Evolutionary conservation across 2,113 vertebrate species (phyloP), one percentile per base, ranked within the genome.

Genomic region (Poeciliopsis prolifica): DNA sequence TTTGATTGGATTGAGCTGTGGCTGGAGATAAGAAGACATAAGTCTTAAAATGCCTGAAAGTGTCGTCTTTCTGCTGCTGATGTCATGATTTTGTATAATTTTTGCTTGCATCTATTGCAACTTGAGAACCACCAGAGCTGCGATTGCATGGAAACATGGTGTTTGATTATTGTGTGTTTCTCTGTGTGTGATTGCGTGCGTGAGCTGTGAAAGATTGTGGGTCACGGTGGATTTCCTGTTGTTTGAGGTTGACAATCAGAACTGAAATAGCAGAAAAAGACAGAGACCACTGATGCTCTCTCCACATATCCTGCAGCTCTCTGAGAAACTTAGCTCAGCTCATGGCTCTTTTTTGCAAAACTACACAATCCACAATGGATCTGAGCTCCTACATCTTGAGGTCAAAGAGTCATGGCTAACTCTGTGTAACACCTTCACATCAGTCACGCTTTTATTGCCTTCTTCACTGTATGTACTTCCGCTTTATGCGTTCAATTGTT

Each of bases 201-300:
- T 79, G 80, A 91, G 88, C 80, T 89, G 83, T 73, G 90, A 92
- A 91, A 93, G 86, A 79, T 91, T 92, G 91, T 74, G 88, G 90
- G 91, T 90, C 91, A 81, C 24, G 1, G 80, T 90, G 86, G 91
- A 93, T 92, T 93, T 93, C 93, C 91, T 93, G 92, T 93, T 92
- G 78, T 92, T 92, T 93, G 91, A 89, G 88, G 90, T 91, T 91
- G 77, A 91, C 84, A 91, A 91, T 91, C 90, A 91, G 65, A 92
- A 86, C 73, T 89, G 83, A 90, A 91, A 87, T 86, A 84, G 74
- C 10, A 69, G 75, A 65, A 84, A 48, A 17, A 22, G 26, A 26
- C 65, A 61, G 65, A 93, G 87, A 91, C 88, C 89, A 87, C 87
- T 74, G 65, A 75, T 76, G 70, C 51, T 77, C 69, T 72, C 62